Evolutionary conservation across 2,888 invertebrate species (phyloP), one percentile per base, ranked within the genome.

Genomic region (Morpho deidamia): DNA sequence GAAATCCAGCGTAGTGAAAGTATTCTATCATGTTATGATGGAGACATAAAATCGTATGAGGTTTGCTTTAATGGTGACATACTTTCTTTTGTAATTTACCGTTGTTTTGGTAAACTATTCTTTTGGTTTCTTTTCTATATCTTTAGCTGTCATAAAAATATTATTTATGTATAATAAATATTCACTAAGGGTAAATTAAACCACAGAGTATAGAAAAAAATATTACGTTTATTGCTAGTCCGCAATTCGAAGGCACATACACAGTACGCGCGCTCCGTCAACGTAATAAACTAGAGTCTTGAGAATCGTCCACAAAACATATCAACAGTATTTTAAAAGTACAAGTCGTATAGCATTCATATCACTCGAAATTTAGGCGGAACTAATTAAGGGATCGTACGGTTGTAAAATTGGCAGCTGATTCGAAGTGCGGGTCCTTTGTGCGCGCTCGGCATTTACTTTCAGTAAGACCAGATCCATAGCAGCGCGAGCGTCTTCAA

Each of bases 401-500:
- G 88, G 89, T 69, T 83, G 86, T 55, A 84, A 68, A 59, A 83
- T 70, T 33, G 80, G 71, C 37, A 78, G 66, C 64, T 78, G 81
- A 56, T 71, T 71, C 54, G 71, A 59, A 38, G 70, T 59, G 56
- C 76, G 78, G 35, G 63, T 53, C 49, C 77, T 77, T 58, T 66
- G 66, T 48, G 76, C 75, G 54, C 80, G 75, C 59, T 85, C 83
- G 55, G 78, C 69, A 55, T 81, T 74, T 41, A 97, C 90, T 76
- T 94, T 94, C 85, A 93, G 93, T 52, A 97, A 87, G 91, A 98
- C 96, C 47, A 99, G 88, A 71, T 99, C 96, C 87, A 99, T 92
- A 64, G 96, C 96, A 9, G 96, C 94, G 38, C 93, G 91, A 1
- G 99, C 97, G 79, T 99, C 99, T 81, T 99, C 99, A 55, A 94